These are phyloP conservation scores for Eupsilia transversa DNA, from an alignment of 2,888 invertebrate species.

Conservation along the genomic window DNA sequence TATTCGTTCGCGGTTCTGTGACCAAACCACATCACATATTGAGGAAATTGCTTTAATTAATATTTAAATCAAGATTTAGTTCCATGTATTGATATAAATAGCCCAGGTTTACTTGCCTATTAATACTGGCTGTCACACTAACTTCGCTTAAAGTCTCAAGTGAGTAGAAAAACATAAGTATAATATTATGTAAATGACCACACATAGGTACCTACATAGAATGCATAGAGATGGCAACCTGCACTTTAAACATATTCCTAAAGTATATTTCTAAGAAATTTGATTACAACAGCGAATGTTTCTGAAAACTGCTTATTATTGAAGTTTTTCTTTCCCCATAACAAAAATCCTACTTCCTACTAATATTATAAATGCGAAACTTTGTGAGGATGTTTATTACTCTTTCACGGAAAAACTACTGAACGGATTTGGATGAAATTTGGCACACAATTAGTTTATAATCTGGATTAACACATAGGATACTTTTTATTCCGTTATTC, in stretches of 20 bases:
- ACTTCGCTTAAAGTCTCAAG: not conserved
- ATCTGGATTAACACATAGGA: no score
- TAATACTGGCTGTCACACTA: not conserved
- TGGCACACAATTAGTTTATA: no score
- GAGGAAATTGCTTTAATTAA: conserved; percentile 31
- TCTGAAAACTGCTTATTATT: no score
- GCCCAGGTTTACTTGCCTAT: not conserved
- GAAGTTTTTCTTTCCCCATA: no score
- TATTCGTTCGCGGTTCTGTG: conserved; percentile 4
- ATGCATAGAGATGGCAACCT: conserved; percentile 28
- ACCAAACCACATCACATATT: not conserved
- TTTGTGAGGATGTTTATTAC: no score
- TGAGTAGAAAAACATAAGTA: conserved; percentile 2
- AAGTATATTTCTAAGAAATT: conserved; percentile 46
- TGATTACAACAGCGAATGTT: no score
- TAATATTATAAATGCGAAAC: no score
- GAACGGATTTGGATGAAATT: no score
- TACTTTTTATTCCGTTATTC: no score
- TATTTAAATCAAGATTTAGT: conserved; percentile 28
- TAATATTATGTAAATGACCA: conserved; percentile 26
- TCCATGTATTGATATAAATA: conserved; percentile 18
- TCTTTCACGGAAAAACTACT: no score
- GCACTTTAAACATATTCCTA: conserved; percentile 14
- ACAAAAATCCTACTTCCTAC: no score
- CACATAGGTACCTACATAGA: conserved; percentile 12